Evolutionary conservation across 2,797 vertebrate species (phyloP), one percentile per base, ranked within the genome.

Genomic region (Chloroceryle amazona): DNA sequence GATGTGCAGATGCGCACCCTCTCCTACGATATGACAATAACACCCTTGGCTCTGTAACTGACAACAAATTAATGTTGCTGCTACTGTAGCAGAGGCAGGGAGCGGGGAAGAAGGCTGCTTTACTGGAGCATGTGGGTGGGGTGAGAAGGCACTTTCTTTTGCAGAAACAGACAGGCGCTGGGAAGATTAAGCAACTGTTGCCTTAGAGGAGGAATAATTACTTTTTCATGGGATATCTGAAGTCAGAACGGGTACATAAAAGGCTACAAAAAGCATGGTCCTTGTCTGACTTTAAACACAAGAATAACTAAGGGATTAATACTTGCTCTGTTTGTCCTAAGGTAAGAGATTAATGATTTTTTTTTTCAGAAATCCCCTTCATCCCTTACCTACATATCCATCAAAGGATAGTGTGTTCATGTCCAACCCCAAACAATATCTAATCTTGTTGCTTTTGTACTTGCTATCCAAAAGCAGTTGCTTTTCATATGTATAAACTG

Each of bases 241-340:
- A 92, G 55, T 41, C 47, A 63, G 41, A 82, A 76, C 65, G 49
- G 26, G 33, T 81, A 71, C 28, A 31, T 52, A 93, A 74, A 94
- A 80, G 52, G 25, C 37, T 73, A 60, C 26, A 67, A 47, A 91
- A 93, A 85, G 39, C 28, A 65, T 0, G 2, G 23, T 17, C 78
- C 54, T 51, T 29, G 8, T 85, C 57, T 74, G 84, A 19, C 22
- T 58, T 80, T 51, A 84, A 83, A 92, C 9, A 35, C 60, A 67
- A 71, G 71, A 71, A 82, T 83, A 90, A 92, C 52, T 28, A 76
- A 37, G 37, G 63, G 44, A 91, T 91, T 95, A 93, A 83, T 21
- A 73, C 41, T 78, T 1, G 1, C 22, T 70, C 35, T 71, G 52
- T 63, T 83, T 78, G 58, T 46, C 52, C 88, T 88, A 35, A 82